These are phyloP conservation scores for Zaprionus taronus DNA, from an alignment of 1,140 invertebrate genomes.

Conservation along the genomic window DNA sequence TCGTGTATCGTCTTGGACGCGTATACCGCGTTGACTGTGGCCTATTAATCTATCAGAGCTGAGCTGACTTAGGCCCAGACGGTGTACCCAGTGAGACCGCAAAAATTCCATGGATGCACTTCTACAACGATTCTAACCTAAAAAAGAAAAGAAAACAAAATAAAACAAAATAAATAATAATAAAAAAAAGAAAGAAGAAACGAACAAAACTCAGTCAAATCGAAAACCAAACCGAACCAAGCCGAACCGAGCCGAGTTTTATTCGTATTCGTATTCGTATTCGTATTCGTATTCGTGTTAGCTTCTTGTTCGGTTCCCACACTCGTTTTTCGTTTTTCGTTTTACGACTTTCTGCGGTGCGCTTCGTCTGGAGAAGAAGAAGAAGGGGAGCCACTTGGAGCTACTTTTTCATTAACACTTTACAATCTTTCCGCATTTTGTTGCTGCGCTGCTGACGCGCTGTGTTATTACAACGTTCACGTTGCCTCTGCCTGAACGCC, in stretches of 20 bases:
- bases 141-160: constrained; percentile 54
- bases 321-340: constrained; percentile 63
- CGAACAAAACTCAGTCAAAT: neutral
- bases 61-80: constrained; percentile 8
- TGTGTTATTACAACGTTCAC: constrained; percentile 42
- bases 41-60: constrained; percentile 77
- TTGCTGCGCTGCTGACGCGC: constrained; percentile 17
- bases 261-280: constrained; percentile 11
- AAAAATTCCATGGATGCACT: constrained; percentile 65
- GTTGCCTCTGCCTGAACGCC: constrained; percentile 27
- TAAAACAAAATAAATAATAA: too few relatives aligned
- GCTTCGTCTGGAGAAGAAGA: neutral
- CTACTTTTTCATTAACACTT: constrained; percentile 83
- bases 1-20: constrained; percentile 30
- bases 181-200: constrained; percentile 25
- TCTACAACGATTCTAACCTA: constrained; percentile 50
- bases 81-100: constrained; percentile 21
- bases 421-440: constrained; percentile 80
- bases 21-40: constrained; percentile 58
- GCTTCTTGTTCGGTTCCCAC: constrained; percentile 65
- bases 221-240: constrained; percentile 20
- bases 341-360: constrained; percentile 59
- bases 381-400: constrained; percentile 36
- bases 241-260: constrained; percentile 13
- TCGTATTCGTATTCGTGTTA: constrained; percentile 20